A percentile compares a stretch with the other conserved stretches of the same genome.
These are phyloP conservation scores for Pseudochromis fuscus DNA, from an alignment of 2,797 vertebrate genomes.

Conservation along the genomic window DNA sequence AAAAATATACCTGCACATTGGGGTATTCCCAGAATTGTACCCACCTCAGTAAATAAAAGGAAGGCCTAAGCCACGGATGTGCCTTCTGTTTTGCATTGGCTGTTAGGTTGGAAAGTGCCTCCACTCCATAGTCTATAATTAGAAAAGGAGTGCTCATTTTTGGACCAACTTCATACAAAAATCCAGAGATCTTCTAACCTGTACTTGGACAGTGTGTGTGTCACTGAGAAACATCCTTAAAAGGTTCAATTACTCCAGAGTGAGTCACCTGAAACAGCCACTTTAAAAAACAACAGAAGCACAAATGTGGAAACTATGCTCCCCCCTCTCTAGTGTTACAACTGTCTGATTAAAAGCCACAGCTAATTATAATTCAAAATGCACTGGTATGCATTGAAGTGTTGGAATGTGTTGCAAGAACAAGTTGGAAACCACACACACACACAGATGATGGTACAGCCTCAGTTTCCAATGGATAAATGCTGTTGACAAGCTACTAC, in stretches of 20 bases:
- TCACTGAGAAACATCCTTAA: conserved; percentile 28
- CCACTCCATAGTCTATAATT: conserved; percentile 63
- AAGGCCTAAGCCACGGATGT: conserved; percentile 2
- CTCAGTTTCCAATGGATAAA: not conserved
- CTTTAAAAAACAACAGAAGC: conserved; percentile 24
- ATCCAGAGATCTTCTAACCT: conserved; percentile 41
- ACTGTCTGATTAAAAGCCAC: conserved; percentile 29
- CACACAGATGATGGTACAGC: not conserved
- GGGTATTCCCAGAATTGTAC: conserved; percentile 6
- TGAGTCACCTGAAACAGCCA: conserved; percentile 46
- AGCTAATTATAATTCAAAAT: conserved; percentile 4
- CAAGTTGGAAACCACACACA: conserved; percentile 28
- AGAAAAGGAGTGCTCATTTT: conserved; percentile 57
- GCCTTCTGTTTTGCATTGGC: conserved; percentile 51
- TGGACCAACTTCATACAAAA: conserved; percentile 69
- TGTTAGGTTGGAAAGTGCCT: conserved; percentile 65
- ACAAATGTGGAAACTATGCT: conserved; percentile 36
- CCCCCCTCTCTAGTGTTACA: not conserved
- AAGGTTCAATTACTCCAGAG: conserved; percentile 14
- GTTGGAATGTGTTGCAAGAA: conserved; percentile 17
- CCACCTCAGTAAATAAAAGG: not conserved
- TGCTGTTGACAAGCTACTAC: not conserved
- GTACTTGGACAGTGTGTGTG: conserved; percentile 38
- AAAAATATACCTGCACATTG: not conserved
- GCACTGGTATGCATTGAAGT: not conserved